Base-by-base conservation (phyloP, 2,113 vertebrate genomes). In the Tiliqua scincoides region DNA sequence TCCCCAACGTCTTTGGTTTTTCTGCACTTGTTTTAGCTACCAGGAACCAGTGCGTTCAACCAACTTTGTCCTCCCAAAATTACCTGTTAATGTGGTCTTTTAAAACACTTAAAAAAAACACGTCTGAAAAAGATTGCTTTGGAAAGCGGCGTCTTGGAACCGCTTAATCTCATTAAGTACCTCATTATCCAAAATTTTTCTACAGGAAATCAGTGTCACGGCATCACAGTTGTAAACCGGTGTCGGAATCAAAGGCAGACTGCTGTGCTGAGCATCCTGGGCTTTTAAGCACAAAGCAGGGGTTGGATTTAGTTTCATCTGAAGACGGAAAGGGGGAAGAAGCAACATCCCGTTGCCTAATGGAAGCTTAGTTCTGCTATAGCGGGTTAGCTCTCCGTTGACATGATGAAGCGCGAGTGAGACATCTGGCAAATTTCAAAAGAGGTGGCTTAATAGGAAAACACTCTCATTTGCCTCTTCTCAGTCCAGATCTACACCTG, bases 201-300 rank as follows among this genome's bases (percentile, higher is more conserved):
- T 76, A 1, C 4, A 67, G 80, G 8, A 80, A 82, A 76, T 63
- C 4, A 30, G 37, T 68, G 43, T 80, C 77, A 20, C 32, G 61
- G 20, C 40, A 65, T 23, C 27, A 21, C 35, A 18, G n/a, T 68
- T 68, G 30, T 32, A 77, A 81, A 48, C 43, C 27, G 18, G 68
- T 68, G 52, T 84, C 40, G 62, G 63, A 71, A 85, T 67, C 18
- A 74, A 77, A 78, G 81, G 9, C 4, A 0, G 40, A 2, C 85
- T 88, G 71, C 71, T n/a, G 83, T 61, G 79, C 71, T 18, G 2
- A 86, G 84, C 65, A 54, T 79, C 72, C 20, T 84, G n/a, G 20
- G 5, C 40, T 54, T 91, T 37, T 6, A 72, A 10, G 35, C 37
- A 72, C 57, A 72, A 79, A 86, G 54, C n/a, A 71, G 63, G 67